These are phyloP conservation scores for Eilema sororculum DNA, from an alignment of 2,888 invertebrate genomes.

Conservation along the genomic window DNA sequence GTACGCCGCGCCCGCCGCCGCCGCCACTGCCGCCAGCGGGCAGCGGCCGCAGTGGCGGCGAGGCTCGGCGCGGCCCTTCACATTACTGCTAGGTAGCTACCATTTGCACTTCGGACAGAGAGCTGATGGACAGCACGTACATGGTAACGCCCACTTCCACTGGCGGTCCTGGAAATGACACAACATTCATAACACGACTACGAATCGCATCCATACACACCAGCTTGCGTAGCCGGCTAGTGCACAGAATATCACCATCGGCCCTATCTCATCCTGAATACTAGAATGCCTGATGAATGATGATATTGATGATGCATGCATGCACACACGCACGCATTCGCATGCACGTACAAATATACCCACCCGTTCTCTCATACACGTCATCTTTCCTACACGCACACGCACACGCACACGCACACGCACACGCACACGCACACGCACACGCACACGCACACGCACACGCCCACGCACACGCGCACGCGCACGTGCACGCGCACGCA, in stretches of 20 bases:
- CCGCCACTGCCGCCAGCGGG: slow-evolving; percentile 27
- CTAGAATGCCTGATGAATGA: too few relatives aligned
- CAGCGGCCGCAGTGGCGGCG: slow-evolving; percentile 24
- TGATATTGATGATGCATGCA: too few relatives aligned
- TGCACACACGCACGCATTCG: not conserved
- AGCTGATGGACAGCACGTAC: slow-evolving; percentile 95
- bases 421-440: too few relatives aligned
- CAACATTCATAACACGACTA: slow-evolving; percentile 47
- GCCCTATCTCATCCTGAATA: slow-evolving; percentile 2
- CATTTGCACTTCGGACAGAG: slow-evolving; percentile 94
- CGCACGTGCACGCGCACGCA: not conserved
- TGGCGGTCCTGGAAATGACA: slow-evolving; percentile 88
- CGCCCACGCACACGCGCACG: not conserved
- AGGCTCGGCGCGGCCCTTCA: slow-evolving; percentile 33
- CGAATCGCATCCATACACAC: slow-evolving; percentile 33
- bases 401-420: too few relatives aligned
- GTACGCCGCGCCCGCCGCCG: slow-evolving; percentile 25
- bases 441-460: not conserved
- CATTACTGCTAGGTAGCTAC: slow-evolving; percentile 60
- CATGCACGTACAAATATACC: not conserved
- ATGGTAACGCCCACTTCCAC: slow-evolving; percentile 94
- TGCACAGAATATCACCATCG: slow-evolving; percentile 23
- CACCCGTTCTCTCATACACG: not conserved
- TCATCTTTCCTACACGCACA: too few relatives aligned
- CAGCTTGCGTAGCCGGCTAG: slow-evolving; percentile 14